Conservation (phyloP, 2,888 invertebrate genomes). For the Mechanitis messenoides region DNA sequence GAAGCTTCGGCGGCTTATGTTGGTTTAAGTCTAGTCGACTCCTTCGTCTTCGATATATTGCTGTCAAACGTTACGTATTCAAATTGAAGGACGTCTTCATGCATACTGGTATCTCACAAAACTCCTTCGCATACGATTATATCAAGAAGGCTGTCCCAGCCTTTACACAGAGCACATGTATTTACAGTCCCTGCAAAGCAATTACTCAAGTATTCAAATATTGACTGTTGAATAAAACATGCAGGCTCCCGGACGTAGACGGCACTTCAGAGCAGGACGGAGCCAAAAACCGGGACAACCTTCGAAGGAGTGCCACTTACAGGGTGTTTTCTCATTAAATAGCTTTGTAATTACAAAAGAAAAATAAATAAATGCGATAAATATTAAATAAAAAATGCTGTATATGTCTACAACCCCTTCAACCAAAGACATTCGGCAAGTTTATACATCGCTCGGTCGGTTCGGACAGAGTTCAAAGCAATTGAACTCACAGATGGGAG, state of each 20-base stretch:
- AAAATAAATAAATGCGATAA: slow-evolving; percentile 74
- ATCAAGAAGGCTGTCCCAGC: slow-evolving; percentile 73
- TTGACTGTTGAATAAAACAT: slow-evolving; percentile 51
- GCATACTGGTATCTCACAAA: slow-evolving; percentile 46
- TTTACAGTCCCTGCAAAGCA: slow-evolving; percentile 62
- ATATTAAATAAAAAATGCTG: slow-evolving; percentile 63
- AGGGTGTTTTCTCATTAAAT: slow-evolving; percentile 56
- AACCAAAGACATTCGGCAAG: slow-evolving; percentile 71
- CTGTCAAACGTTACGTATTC: slow-evolving; percentile 20
- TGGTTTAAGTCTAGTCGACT: slow-evolving; percentile 27
- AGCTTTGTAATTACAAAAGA: slow-evolving; percentile 59
- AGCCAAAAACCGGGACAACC: slow-evolving; percentile 78
- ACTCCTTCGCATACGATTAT: slow-evolving; percentile 46
- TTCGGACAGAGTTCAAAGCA: slow-evolving; percentile 58
- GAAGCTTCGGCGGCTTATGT: slow-evolving; percentile 53
- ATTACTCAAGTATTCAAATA: slow-evolving; percentile 56
- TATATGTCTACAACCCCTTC: slow-evolving; percentile 72
- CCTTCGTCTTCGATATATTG: slow-evolving; percentile 24
- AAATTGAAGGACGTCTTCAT: slow-evolving; percentile 41
- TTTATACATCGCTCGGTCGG: slow-evolving; percentile 57
- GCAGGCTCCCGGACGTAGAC: slow-evolving; percentile 64
- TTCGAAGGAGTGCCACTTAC: slow-evolving; percentile 74
- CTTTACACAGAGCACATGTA: slow-evolving; percentile 43
- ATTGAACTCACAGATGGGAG: slow-evolving; percentile 59
- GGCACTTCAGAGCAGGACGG: slow-evolving; percentile 66